These are phyloP conservation scores for Drosophila neotestacea DNA, from an alignment of 2,888 invertebrate genomes.

Conservation along the genomic window DNA sequence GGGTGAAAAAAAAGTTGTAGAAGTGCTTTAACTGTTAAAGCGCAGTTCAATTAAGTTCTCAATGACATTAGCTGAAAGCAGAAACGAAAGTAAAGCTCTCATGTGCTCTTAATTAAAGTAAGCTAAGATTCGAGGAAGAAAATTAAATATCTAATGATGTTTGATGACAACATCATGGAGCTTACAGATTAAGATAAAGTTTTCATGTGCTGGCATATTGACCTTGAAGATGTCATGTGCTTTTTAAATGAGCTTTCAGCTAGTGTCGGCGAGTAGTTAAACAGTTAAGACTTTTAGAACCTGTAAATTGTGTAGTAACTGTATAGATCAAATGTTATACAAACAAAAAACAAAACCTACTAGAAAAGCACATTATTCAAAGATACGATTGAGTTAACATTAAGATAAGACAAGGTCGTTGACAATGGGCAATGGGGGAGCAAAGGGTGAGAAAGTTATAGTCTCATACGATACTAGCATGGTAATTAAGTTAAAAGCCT, in stretches of 20 bases:
- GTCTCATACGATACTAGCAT: constrained; percentile 55
- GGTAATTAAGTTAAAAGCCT: constrained; percentile 64
- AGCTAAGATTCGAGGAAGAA: background rate
- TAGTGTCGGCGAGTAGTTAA: constrained; percentile 22
- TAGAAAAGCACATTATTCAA: constrained; percentile 42
- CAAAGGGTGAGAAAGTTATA: constrained; percentile 23
- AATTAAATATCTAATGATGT: background rate
- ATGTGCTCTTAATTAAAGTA: background rate
- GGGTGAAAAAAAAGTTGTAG: constrained; percentile 15
- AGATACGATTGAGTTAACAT: constrained; percentile 70
- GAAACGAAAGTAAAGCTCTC: background rate
- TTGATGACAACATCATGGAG: too few species aligned
- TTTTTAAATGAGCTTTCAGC: constrained; percentile 2
- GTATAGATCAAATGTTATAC: constrained; percentile 34
- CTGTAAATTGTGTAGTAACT: constrained; percentile 46
- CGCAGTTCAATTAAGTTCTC: constrained; percentile 20
- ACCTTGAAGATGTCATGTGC: too few species aligned
- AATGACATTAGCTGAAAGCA: constrained; percentile 26
- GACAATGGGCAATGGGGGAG: constrained; percentile 1
- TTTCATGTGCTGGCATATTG: too few species aligned
- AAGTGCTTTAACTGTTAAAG: constrained; percentile 14
- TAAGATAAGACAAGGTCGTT: constrained; percentile 49
- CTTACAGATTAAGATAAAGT: too few species aligned
- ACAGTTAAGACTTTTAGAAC: constrained; percentile 60
- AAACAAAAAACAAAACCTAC: background rate